Evolutionary conservation across 2,888 invertebrate species (phyloP), one percentile per base, ranked within the genome.

Genomic region (Microplitis manilae): DNA sequence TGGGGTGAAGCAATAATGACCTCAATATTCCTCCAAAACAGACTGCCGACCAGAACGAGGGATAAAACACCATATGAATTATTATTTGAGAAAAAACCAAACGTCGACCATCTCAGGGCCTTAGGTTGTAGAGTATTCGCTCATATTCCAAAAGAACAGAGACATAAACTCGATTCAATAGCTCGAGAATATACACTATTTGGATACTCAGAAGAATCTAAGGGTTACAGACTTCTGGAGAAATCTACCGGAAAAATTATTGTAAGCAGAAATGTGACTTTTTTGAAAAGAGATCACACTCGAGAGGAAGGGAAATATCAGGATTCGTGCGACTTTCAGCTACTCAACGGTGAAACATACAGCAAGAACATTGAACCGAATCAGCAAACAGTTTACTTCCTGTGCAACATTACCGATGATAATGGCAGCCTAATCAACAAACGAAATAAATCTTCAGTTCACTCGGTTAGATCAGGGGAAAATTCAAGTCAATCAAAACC

Each of bases 1-100:
- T 87, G 86, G 84, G 84, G 83, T 60, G 87, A 87, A 76, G 85
- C 87, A n/a, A 80, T 84, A 1, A 78, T 76, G 15, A 82, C 84
- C 9, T 85, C 84, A 15, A 77, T 79, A 60, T 81, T 84, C 67
- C 68, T 84, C 15, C 82, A 83, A 75, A 86, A 86, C 67, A 73
- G 81, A 17, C 67, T 77, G 6, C 80, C 79, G 38, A 79, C 77
- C 1, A 79, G 65, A 40, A 6, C 73, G 5, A 75, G 61, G 71
- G 72, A 67, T 9, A 67, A 38, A 17, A 81, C 79, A 59, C 78
- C 76, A 13, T 75, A 67, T 69, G 79, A 76, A 61, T 70, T 67
- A n/a, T 79, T 75, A 77, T 68, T 40, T 20, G 64, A 73, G 7
- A 39, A 73, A 13, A 80, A 79, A 67, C 79, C 78, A 17, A 40